phyloP scores from a whole-genome alignment of 2,888 invertebrate species.

The Lycophotia porphyrea region DNA sequence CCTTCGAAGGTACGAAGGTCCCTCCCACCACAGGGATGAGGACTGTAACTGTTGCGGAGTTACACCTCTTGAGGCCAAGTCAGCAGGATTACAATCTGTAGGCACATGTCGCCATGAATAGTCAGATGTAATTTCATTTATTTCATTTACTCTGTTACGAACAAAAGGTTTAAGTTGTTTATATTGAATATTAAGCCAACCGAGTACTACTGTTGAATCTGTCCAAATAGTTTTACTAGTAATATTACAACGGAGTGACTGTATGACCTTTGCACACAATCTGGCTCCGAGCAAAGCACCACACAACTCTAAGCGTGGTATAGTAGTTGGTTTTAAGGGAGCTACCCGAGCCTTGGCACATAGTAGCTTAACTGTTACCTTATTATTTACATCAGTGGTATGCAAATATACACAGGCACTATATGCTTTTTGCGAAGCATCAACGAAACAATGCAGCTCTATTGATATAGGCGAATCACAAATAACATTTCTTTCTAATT shows the following conservation, averaged over 20 bases:
- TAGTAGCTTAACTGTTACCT: constrained; percentile 5
- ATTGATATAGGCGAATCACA: background rate
- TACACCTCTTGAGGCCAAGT: constrained; percentile 22
- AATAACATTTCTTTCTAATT: constrained; percentile 17
- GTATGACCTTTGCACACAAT: constrained; percentile 5
- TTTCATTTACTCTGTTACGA: constrained; percentile 11
- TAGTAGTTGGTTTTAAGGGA: constrained; percentile 24
- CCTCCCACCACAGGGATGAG: constrained; percentile 20
- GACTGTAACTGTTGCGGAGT: background rate
- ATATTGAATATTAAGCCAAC: background rate
- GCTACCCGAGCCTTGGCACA: constrained; percentile 27
- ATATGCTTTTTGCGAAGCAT: constrained; percentile 15
- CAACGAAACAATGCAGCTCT: constrained; percentile 5
- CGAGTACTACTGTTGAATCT: constrained; percentile 16
- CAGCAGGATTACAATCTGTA: constrained; percentile 17
- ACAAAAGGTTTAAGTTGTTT: background rate
- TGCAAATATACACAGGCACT: constrained; percentile 30
- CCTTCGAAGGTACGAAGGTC: constrained; percentile 8
- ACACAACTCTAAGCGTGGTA: background rate
- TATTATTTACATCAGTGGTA: constrained; percentile 1
- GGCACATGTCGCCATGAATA: constrained; percentile 12
- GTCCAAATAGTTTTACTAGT: constrained; percentile 1
- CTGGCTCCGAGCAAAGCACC: too few relatives aligned
- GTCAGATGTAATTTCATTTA: constrained; percentile 16
- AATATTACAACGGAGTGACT: constrained; percentile 9